Base-by-base conservation (phyloP, 2,113 vertebrate species). In the Ceratotherium simum region DNA sequence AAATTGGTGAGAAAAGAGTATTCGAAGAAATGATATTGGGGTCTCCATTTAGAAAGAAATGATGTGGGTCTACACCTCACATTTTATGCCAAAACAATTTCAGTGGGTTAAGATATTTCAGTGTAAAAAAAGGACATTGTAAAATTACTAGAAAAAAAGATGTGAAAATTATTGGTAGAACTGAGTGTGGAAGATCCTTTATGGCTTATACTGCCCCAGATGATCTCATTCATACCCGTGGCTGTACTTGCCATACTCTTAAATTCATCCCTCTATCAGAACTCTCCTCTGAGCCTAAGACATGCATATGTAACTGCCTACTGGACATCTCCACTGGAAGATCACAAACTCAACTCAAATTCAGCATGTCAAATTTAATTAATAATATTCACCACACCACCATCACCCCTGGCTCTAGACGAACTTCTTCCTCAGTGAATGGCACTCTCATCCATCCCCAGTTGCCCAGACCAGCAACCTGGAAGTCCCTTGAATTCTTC, bases 11-110 rank as follows among this genome's bases (percentile, higher is more conserved):
- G 58, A 12, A 81, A 79, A 56, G 25, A 36, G 20, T 36, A 90
- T 90, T 65, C 73, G 25, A 46, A 31, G 31, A 39, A 86, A 56
- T 56, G n/a, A 42, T 31, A 25, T 54, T 56, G 29, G 29, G 29
- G 6, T 83, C n/a, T 94, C 70, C 31, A 60, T 78, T 78, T 70
- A 87, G 87, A 82, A 82, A 87, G 95, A 21, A 80, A 95, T 56
- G 76, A 65, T 8, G 12, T 87, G 16, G 7, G 29, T 75, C 14
- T 75, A 18, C n/a, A 31, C 48, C 39, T 89, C 65, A 46, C 9
- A 33, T 46, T 92, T 85, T 60, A 84, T 89, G 65, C 29, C 79
- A 60, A 91, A 85, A 89, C 29, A 96, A 83, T 85, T 51, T 12
- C 60, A 58, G 58, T 46, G 23, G 14, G 46, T 27, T 78, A 80